Base-by-base conservation (phyloP, 2,113 vertebrate species). In the Tretioscincus oriximinensis region DNA sequence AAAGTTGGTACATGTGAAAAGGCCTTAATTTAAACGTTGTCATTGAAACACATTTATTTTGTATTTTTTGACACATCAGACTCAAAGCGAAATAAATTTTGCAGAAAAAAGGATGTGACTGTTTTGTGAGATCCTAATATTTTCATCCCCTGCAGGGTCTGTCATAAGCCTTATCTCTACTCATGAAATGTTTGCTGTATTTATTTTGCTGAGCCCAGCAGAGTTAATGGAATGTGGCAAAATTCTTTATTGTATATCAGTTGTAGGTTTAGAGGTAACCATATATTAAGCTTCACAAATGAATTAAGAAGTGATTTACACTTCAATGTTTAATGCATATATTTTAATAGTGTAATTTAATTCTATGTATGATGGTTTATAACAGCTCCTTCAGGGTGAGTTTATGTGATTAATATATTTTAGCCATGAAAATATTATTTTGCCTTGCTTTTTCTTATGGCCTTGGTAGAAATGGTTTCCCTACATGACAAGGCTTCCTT, bases 11-110 rank as follows among this genome's bases (percentile, higher is more conserved):
- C 35, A 41, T 41, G 35, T 41, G 35, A 41, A 41, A 41, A 41
- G 35, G 35, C 5, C 84, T 83, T 86, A 87, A 86, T 80, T 88
- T 87, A 81, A 29, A 80, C 64, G 3, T 51, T 90, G 86, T 86
- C 84, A 41, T 85, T 31, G 82, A 84, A 92, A 93, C 70, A 11
- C 80, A 45, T 83, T 63, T 83, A 78, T 90, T 54, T 71, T 87
- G 89, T 80, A 80, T 1, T 76, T 90, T 88, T 77, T 76, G 79
- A 91, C 77, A 77, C 4, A 18, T 84, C 68, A 22, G 79, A 89
- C 89, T 47, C 45, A 82, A 92, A 88, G 86, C 84, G 88, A 2
- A 47, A 68, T 26, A 82, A 92, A 87, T 58, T 78, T 6, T 49
- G 24, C 45, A 35, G 77, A 74, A 81, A 87, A 84, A 73, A 89